phyloP scores from a whole-genome alignment of 1,140 invertebrate species.

The Diplogasteroides magnus region DNA sequence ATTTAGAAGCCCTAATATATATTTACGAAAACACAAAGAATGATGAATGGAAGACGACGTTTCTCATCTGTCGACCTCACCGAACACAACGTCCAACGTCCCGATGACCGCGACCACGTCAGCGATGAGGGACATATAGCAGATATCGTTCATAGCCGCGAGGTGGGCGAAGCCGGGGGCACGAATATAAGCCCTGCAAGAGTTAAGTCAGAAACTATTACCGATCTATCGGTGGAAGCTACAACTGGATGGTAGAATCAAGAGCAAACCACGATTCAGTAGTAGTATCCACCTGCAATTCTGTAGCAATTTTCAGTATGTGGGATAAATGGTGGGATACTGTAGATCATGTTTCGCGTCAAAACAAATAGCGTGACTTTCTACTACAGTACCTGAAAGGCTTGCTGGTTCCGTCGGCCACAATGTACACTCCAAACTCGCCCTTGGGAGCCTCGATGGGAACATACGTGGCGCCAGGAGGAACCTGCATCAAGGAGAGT shows the following conservation, averaged over 20 bases:
- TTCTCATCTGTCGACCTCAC: slow-evolving; percentile 92
- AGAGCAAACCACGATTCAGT: no score
- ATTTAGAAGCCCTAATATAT: no score
- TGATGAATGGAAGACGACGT: no score
- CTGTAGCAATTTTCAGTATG: neutral
- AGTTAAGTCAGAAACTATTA: neutral
- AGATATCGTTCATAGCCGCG: slow-evolving; percentile 64
- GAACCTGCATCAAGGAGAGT: no score
- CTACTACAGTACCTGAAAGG: slow-evolving; percentile 69
- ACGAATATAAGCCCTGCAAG: slow-evolving; percentile 81
- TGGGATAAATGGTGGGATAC: neutral
- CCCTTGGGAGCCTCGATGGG: slow-evolving; percentile 90
- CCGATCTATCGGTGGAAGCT: neutral
- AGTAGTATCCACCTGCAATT: neutral
- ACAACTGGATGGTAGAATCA: no score
- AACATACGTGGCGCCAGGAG: slow-evolving; percentile 86
- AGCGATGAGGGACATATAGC: slow-evolving; percentile 77
- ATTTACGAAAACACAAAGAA: no score
- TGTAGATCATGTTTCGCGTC: neutral
- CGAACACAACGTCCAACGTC: slow-evolving; percentile 89
- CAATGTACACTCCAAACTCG: slow-evolving; percentile 93
- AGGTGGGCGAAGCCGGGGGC: slow-evolving; percentile 65
- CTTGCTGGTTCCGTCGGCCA: slow-evolving; percentile 86
- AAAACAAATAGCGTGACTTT: neutral
- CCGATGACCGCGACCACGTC: slow-evolving; percentile 63